phyloP scores from a whole-genome alignment of 2,797 vertebrate species.

The Fratercula arctica region DNA sequence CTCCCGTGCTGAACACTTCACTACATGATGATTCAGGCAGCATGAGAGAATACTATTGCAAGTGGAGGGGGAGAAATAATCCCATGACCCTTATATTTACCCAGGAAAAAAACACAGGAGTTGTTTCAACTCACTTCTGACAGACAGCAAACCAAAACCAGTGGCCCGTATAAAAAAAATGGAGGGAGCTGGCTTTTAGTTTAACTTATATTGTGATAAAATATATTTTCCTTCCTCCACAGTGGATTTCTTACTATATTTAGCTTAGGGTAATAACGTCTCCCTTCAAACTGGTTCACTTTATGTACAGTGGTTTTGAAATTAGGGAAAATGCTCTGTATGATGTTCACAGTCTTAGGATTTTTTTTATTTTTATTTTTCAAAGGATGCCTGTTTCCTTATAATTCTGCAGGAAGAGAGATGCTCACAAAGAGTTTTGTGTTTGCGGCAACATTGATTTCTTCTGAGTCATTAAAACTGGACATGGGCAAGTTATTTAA shows the following conservation, averaged over 20 bases:
- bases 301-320: neutral
- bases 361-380: neutral
- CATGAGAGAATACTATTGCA: neutral
- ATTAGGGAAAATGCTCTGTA: neutral
- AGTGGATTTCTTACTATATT: neutral
- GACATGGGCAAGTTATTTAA: neutral
- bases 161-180: rapidly evolving
- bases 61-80: rapidly evolving
- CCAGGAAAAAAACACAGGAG: neutral
- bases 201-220: neutral
- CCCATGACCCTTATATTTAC: neutral
- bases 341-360: neutral
- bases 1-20: neutral
- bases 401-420: neutral
- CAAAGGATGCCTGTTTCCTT: neutral
- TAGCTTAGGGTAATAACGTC: neutral
- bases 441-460: neutral
- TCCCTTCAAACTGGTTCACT: neutral
- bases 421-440: neutral
- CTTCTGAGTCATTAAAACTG: slow-evolving; percentile 36
- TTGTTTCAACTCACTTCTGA: neutral
- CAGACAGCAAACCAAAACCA: neutral
- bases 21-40: neutral
- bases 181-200: neutral
- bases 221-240: neutral